phyloP scores from a whole-genome alignment of 2,888 invertebrate species.

The Eupsilia transversa region DNA sequence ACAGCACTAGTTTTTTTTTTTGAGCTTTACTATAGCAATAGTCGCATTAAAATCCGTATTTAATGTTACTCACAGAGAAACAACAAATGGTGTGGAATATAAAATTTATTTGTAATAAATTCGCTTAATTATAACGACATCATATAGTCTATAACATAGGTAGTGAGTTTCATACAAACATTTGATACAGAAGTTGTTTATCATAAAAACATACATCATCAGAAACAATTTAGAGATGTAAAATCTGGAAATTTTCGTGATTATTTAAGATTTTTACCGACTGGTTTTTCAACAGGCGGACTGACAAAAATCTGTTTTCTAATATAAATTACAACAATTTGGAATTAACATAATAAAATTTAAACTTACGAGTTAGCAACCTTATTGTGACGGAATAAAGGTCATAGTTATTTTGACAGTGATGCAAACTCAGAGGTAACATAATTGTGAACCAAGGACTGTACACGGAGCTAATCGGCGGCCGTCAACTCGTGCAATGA shows the following conservation, averaged over 20 bases:
- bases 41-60: not conserved
- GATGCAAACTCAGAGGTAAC: too few species aligned
- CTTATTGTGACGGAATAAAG: too few species aligned
- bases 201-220: slow-evolving; percentile 7
- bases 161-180: slow-evolving; percentile 46
- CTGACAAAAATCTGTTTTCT: not conserved
- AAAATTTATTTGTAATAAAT: slow-evolving; percentile 69
- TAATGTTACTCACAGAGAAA: not conserved
- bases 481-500: not conserved
- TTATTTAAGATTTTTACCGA: not conserved
- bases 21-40: not conserved
- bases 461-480: not conserved
- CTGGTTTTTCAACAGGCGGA: not conserved
- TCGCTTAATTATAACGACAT: slow-evolving; percentile 64
- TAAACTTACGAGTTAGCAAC: too few species aligned
- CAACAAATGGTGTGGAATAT: slow-evolving; percentile 54
- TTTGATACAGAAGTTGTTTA: slow-evolving; percentile 3
- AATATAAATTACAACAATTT: slow-evolving; percentile 9
- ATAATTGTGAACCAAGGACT: too few species aligned
- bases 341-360: not conserved
- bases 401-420: too few species aligned
- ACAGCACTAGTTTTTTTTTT: too few species aligned
- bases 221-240: slow-evolving; percentile 18
- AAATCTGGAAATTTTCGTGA: slow-evolving; percentile 2
- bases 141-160: slow-evolving; percentile 47